A percentile compares a stretch with the other conserved stretches of the same genome.
Evolutionary conservation across 2,113 vertebrate genomes (phyloP).

Genomic region (Choloepus hoffmanni): DNA sequence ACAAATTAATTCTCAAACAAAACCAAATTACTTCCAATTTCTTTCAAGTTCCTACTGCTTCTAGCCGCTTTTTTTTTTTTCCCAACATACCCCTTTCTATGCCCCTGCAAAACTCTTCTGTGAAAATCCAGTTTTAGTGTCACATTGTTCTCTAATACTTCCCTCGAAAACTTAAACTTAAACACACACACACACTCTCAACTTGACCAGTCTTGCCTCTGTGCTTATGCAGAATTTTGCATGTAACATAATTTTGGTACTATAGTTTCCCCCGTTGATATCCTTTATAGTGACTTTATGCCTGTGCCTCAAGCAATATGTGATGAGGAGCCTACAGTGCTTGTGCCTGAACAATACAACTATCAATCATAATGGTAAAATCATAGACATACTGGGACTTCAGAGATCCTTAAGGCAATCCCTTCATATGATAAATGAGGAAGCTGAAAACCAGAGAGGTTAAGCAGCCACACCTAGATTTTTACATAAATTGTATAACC

Average conservation of each 20-base stretch:
- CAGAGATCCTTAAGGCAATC: background rate
- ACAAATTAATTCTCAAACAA: slow-evolving; percentile 56
- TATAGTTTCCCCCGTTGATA: background rate
- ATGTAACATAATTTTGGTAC: background rate
- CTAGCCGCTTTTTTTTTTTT: background rate
- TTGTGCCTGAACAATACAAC: background rate
- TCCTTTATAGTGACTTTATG: background rate
- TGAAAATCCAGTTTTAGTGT: background rate
- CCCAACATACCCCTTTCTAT: background rate
- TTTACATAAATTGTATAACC: background rate
- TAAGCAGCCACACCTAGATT: background rate
- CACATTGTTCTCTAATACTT: background rate
- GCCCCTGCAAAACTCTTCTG: background rate
- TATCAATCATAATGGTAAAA: background rate
- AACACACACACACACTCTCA: background rate
- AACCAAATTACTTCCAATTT: slow-evolving; percentile 42
- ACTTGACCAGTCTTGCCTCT: background rate
- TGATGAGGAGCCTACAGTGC: background rate
- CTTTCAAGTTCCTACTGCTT: slow-evolving; percentile 1
- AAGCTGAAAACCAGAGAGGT: background rate
- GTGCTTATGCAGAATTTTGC: background rate
- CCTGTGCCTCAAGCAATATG: background rate
- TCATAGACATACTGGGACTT: background rate
- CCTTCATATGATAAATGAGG: background rate
- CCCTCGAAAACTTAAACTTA: background rate